Conservation (phyloP, 2,113 vertebrate species). For the Anoura caudifer region DNA sequence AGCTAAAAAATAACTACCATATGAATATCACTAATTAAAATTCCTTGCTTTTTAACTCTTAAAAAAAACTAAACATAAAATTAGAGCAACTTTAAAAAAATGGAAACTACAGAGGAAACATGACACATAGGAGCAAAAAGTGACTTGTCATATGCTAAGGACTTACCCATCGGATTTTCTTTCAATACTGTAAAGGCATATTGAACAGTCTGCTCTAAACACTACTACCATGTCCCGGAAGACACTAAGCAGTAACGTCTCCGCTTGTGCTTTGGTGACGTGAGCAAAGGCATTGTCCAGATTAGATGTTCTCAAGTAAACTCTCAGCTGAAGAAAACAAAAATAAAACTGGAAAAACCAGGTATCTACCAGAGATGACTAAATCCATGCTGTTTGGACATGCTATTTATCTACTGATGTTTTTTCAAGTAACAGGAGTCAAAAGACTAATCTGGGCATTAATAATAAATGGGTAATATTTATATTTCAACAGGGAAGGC, state of each 20-base stretch:
- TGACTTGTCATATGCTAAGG: not conserved
- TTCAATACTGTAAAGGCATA: constrained; percentile 97
- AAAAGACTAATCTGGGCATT: not conserved
- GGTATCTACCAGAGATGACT: not conserved
- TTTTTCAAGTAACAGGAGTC: not conserved
- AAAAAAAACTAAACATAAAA: constrained; percentile 12
- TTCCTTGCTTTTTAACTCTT: constrained; percentile 21
- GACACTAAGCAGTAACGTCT: constrained; percentile 94
- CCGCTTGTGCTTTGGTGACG: constrained; percentile 91
- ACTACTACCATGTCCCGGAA: constrained; percentile 95
- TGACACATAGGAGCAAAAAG: not conserved
- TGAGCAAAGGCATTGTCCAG: constrained; percentile 97
- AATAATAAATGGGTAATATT: not conserved
- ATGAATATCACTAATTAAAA: not conserved
- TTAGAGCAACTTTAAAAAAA: not conserved
- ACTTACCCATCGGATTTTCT: constrained; percentile 90
- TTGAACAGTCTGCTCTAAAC: constrained; percentile 96
- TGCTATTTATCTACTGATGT: not conserved
- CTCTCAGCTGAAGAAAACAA: constrained; percentile 85
- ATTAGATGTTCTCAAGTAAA: constrained; percentile 94
- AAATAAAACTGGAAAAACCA: not conserved
- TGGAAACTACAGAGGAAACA: not conserved
- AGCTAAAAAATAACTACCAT: constrained; percentile 1
- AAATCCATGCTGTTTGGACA: not conserved
- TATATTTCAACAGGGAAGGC: not conserved